Evolutionary conservation across 2,888 invertebrate species (phyloP).

Genomic region (Teleogryllus oceanicus): DNA sequence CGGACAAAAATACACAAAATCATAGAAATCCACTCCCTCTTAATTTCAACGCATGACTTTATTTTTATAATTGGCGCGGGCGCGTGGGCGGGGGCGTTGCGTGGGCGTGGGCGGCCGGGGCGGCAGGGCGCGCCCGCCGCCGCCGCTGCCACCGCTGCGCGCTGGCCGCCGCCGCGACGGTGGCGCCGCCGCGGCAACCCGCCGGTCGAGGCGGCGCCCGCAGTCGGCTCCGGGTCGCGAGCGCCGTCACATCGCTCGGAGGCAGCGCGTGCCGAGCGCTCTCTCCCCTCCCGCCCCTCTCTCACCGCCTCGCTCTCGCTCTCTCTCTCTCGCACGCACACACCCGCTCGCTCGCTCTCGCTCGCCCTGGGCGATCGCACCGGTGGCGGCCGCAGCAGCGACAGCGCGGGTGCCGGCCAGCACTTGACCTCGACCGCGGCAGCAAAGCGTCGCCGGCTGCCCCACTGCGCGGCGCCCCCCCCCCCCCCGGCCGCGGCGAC

Average conservation of each 20-base stretch:
- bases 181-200: slow-evolving; percentile 3
- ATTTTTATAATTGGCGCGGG: background rate
- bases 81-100: background rate
- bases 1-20: too few relatives aligned
- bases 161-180: background rate
- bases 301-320: too few relatives aligned
- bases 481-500: background rate
- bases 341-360: too few relatives aligned
- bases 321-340: too few relatives aligned
- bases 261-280: background rate
- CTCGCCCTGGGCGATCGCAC: too few relatives aligned
- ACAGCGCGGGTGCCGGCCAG: too few relatives aligned
- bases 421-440: too few relatives aligned
- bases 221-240: slow-evolving; percentile 18
- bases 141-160: background rate
- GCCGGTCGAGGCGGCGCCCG: slow-evolving; percentile 2
- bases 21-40: too few relatives aligned
- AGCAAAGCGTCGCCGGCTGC: too few relatives aligned
- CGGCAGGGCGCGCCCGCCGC: background rate
- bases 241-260: background rate
- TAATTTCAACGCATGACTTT: too few relatives aligned
- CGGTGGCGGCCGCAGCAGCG: too few relatives aligned
- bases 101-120: background rate
- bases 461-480: background rate
- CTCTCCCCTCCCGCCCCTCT: too few relatives aligned